These are phyloP conservation scores for Atherix ibis DNA, from an alignment of 2,888 invertebrate genomes.

Conservation along the genomic window DNA sequence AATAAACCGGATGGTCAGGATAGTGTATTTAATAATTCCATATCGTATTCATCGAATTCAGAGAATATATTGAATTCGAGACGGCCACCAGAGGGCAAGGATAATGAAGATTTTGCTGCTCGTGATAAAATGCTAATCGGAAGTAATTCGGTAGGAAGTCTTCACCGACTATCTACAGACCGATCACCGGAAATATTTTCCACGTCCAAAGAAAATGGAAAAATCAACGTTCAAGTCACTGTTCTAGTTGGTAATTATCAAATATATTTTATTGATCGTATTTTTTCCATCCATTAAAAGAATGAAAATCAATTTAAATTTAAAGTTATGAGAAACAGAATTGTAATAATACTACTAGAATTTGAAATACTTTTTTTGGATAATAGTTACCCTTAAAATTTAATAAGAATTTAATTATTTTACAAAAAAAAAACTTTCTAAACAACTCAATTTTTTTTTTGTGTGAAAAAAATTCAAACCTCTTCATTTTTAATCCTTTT, in stretches of 20 bases:
- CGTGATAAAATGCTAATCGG: conserved; percentile 33
- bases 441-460: no score
- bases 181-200: conserved; percentile 28
- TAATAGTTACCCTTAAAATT: no score
- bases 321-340: no score
- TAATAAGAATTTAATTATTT: no score
- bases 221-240: conserved; percentile 77
- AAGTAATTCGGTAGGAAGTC: conserved; percentile 5
- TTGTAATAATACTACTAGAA: no score
- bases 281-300: background rate
- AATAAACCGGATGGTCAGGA: conserved; percentile 11
- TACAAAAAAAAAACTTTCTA: no score
- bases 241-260: conserved; percentile 49
- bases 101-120: conserved; percentile 50
- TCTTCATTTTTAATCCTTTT: no score
- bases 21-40: conserved; percentile 6
- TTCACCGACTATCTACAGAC: conserved; percentile 10
- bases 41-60: conserved; percentile 7
- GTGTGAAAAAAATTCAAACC: no score
- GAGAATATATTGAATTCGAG: conserved; percentile 11
- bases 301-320: no score
- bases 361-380: no score
- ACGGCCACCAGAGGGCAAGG: conserved; percentile 64
- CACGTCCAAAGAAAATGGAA: conserved; percentile 54
- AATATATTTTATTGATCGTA: no score